Base-by-base conservation (phyloP, 2,113 vertebrate species). In the Tragulus kanchil region DNA sequence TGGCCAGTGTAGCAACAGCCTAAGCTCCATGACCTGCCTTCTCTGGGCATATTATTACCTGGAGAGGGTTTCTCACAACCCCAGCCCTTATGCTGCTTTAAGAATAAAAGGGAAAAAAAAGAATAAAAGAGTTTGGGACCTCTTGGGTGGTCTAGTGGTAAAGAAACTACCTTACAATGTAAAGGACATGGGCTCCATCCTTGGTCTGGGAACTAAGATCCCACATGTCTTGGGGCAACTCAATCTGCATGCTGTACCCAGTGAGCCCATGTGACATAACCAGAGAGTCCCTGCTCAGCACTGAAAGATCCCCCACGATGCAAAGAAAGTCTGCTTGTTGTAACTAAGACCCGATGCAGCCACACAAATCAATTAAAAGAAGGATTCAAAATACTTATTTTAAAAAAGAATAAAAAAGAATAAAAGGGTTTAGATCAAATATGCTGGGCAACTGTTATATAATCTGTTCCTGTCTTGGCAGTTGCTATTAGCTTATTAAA, bases 401-500 rank as follows among this genome's bases (percentile, higher is more conserved):
- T 36, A 36, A 36, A 36, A 36, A 36, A 36, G 36, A 67, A n/a
- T 13, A 50, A 28, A 77, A 77, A 26, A 84, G 59, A 77, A 64
- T 45, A 28, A 36, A 81, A 61, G 36, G 4, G 9, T 48, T 56
- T 93, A 6, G 8, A 31, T 31, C 3, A 45, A 11, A 52, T 78
- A 56, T 21, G 28, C 61, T 89, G 45, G 54, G 56, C 42, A 89
- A 31, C 62, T 92, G 8, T 83, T 83, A 21, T 2, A 48, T 42
- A 78, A 73, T 93, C 71, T 52, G 15, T 52, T 73, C 67, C 62
- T 89, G 45, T 6, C 16, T 75, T 58, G 48, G 31, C 42, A 67
- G 26, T 93, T 82, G 12, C 21, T 75, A 2, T 42, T 90, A 15
- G 61, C 54, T 78, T 71, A 31, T 87, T 96, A 81, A 79, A 93